Base-by-base conservation (phyloP, 2,888 invertebrate species). In the Eristalis pertinax region DNA sequence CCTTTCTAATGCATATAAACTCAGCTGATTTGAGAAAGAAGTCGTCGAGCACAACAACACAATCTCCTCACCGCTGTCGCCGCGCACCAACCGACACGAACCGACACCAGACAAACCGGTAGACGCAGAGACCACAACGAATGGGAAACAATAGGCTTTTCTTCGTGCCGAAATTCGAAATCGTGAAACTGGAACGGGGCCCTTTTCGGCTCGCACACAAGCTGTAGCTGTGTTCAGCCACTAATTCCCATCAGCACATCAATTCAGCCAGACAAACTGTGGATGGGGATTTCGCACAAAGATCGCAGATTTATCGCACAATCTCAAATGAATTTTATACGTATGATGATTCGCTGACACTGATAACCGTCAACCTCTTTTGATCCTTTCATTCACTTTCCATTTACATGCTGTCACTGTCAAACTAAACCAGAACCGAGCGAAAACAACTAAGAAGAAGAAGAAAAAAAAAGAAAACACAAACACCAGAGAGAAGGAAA, bases 1-100 rank as follows among this genome's bases (percentile, higher is more conserved):
- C 50, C 84, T 79, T 69, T 87, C 84, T 80, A 72, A 67, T 64
- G 24, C 72, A 83, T 10, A 38, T 7, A 8, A 69, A 38, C 32
- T 41, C 83, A 87, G 79, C 87, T 87, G 87, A 79, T 87, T n/a
- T 72, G 56, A 70, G 56, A 41, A 56, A 62, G 64, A 69, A 76
- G 60, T 26, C 24, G 26, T 5, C 22, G 13, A 67, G 62, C 35
- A 43, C 35, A 67, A 50, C 60, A 63, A 63, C 38, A 62, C 41
- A 60, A 26, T 26, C 26, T 26, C 26, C 26, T 26, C 26, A 26
- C 26, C 26, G 26, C 26, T 26, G 26, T 26, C 4, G 26, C 72
- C 56, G 32, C 56, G 32, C 74, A 75, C 50, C 50, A 19, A 50
- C 50, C 50, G 19, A n/a, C 50, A n/a, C 15, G 0, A 19, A n/a